Base-by-base conservation (phyloP, 2,888 invertebrate species). In the Hydriomena furcata region DNA sequence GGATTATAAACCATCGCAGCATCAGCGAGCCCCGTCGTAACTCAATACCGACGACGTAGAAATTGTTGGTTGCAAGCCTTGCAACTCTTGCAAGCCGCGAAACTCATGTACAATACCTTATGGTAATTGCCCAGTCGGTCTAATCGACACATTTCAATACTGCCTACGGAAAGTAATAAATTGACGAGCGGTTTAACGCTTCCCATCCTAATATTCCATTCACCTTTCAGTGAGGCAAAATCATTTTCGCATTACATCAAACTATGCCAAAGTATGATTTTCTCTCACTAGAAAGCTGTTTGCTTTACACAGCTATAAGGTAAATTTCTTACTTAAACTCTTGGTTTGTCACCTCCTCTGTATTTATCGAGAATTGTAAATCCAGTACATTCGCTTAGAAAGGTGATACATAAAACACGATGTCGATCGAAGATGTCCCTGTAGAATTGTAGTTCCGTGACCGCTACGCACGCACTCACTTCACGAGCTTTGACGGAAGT, bases 1-100 rank as follows among this genome's bases (percentile, higher is more conserved):
- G 73, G 85, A 87, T 87, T 83, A 84, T 88, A 88, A 88, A 88
- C 76, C 84, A 86, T 86, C 83, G 86, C 87, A 87, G 78, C 84
- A 86, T 86, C 84, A 82, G 73, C 67, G 70, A 60, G 78, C 70
- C 71, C 77, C 73, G 61, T 79, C 84, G 84, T 88, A 86, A 87
- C 83, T 89, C 84, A 85, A 80, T 78, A 76, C 70, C 73, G 80
- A 65, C 73, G 87, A 86, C 84, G 76, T 75, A 75, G 79, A 87
- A 86, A 88, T 88, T 86, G 85, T 84, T 80, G 75, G 81, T 80
- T 83, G 73, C 76, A 69, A 65, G 4, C 17, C 17, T 17, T 68
- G 63, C 71, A 30, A 41, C 31, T 13, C 34, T 81, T 81, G 73
- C 76, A 69, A 68, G 71, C 63, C 65, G 75, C 74, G 76, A 73